These are phyloP conservation scores for Furnarius figulus DNA, from an alignment of 2,113 vertebrate genomes.

Conservation along the genomic window DNA sequence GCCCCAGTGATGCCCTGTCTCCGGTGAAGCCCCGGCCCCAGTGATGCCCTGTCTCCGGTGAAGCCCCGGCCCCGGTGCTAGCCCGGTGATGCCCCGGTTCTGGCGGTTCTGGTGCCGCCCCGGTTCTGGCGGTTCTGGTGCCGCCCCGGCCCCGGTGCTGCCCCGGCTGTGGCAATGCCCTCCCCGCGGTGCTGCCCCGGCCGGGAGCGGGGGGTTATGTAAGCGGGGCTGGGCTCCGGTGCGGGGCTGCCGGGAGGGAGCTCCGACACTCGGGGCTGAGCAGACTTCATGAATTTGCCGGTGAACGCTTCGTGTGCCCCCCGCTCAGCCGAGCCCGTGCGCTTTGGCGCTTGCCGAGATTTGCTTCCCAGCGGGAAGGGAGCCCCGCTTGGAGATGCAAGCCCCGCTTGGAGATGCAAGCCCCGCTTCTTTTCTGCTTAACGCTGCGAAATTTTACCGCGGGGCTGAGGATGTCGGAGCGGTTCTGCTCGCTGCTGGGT, in stretches of 20 bases:
- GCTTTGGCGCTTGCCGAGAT: not conserved
- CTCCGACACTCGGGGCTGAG: not conserved
- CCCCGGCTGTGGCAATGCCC: not conserved
- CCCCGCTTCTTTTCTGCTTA: no score
- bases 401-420: accelerated
- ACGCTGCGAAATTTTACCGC: not conserved
- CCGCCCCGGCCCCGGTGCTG: accelerated
- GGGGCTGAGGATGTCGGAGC: not conserved
- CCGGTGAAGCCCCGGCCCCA: accelerated
- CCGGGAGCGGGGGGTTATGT: not conserved
- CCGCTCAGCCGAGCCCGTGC: not conserved
- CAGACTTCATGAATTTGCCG: not conserved
- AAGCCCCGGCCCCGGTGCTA: accelerated
- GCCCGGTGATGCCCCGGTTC: accelerated
- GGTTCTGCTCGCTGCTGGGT: not conserved
- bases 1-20: accelerated
- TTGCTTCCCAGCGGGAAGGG: not conserved
- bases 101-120: no score
- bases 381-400: accelerated
- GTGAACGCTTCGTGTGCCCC: not conserved
- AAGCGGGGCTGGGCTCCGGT: not conserved
- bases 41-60: accelerated
- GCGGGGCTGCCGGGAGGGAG: not conserved
- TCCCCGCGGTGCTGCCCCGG: not conserved
- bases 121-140: accelerated